phyloP scores from a whole-genome alignment of 2,797 vertebrate genomes.

The Dallia pectoralis region DNA sequence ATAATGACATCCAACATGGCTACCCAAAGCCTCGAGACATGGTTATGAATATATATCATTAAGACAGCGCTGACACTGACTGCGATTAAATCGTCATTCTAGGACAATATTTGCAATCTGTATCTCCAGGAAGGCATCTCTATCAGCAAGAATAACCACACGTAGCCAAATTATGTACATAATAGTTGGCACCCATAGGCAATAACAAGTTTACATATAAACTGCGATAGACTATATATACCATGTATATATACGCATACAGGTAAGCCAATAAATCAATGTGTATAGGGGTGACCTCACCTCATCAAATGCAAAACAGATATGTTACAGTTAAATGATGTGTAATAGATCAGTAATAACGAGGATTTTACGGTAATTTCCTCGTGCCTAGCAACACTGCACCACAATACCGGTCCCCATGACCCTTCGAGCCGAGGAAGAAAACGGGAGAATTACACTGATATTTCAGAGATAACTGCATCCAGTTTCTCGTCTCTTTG shows the following conservation, averaged over 20 bases:
- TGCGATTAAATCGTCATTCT: slow-evolving; percentile 37
- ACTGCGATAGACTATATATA: background rate
- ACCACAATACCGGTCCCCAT: slow-evolving; percentile 8
- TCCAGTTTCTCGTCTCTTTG: background rate
- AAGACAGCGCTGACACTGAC: slow-evolving; percentile 30
- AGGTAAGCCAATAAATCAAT: background rate
- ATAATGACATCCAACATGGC: slow-evolving; percentile 72
- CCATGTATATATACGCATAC: no score
- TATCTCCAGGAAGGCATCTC: slow-evolving; percentile 21
- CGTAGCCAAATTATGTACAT: slow-evolving; percentile 16
- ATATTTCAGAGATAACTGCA: slow-evolving; percentile 1
- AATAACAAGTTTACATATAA: slow-evolving; percentile 5
- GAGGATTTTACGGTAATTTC: background rate
- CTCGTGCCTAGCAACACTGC: slow-evolving; percentile 24
- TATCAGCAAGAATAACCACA: slow-evolving; percentile 30
- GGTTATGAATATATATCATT: slow-evolving; percentile 66
- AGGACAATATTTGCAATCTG: slow-evolving; percentile 34
- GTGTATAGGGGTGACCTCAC: background rate
- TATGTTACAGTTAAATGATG: background rate
- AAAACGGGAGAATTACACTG: background rate
- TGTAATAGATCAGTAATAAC: background rate
- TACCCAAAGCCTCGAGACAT: slow-evolving; percentile 48
- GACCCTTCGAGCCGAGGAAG: background rate
- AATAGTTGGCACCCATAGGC: slow-evolving; percentile 22
- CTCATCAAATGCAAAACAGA: background rate